These are phyloP conservation scores for Protobothrops mucrosquamatus DNA, from an alignment of 2,113 vertebrate species.

Conservation along the genomic window DNA sequence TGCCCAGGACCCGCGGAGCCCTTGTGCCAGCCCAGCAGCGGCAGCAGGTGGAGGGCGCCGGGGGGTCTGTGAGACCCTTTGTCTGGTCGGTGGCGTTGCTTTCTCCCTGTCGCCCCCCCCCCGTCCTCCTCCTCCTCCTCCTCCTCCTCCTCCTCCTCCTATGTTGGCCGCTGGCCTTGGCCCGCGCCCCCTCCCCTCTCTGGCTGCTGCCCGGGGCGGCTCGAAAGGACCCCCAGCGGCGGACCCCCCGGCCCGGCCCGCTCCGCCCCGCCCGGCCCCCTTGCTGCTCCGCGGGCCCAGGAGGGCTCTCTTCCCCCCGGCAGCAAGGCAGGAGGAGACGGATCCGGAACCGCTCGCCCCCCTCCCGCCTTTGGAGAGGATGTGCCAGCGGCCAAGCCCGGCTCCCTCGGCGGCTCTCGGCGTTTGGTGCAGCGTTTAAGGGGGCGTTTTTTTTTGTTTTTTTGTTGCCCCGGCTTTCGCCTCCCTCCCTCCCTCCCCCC, in stretches of 20 bases:
- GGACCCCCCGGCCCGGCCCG: background rate
- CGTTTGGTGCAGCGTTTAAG: conserved; percentile 56
- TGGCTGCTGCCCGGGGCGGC: conserved; percentile 47
- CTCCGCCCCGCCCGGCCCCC: conserved; percentile 30
- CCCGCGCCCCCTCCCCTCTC: conserved; percentile 8
- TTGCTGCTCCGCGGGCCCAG: background rate
- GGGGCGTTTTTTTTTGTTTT: conserved; percentile 23
- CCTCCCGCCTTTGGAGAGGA: conserved; percentile 45
- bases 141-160: background rate
- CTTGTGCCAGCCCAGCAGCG: conserved; percentile 39
- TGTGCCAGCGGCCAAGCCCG: conserved; percentile 59
- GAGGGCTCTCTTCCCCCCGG: conserved; percentile 46
- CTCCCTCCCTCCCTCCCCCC: background rate
- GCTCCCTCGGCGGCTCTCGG: conserved; percentile 23
- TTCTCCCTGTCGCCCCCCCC: background rate
- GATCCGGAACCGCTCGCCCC: conserved; percentile 46
- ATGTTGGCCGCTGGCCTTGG: background rate
- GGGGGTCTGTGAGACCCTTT: conserved; percentile 39
- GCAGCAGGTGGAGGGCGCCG: conserved; percentile 50
- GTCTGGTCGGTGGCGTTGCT: background rate
- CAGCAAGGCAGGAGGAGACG: conserved; percentile 69
- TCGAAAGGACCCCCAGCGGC: conserved; percentile 63
- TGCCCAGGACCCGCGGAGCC: conserved; percentile 15
- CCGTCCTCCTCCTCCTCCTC: background rate
- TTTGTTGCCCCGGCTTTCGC: conserved; percentile 33